Evolutionary conservation across 2,113 vertebrate genomes (phyloP).

Genomic region (Silurus meridionalis): DNA sequence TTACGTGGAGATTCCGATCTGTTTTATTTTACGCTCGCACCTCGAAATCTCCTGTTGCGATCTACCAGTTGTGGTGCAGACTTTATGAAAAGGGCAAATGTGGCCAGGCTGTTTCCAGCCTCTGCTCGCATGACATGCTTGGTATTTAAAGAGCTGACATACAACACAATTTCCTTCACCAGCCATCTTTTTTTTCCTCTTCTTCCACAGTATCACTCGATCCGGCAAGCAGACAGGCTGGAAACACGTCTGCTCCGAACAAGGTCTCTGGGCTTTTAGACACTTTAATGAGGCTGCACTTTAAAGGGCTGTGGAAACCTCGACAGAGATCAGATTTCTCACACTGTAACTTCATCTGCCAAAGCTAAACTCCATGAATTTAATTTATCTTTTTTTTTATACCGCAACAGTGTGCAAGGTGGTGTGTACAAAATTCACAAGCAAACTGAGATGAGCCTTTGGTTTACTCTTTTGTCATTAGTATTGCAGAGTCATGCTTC

Average conservation of each 20-base stretch:
- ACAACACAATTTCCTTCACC: constrained; percentile 44
- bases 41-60: constrained; percentile 7
- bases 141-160: constrained; percentile 51
- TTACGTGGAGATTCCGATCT: background rate
- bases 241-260: constrained; percentile 38
- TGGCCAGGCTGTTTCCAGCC: constrained; percentile 47
- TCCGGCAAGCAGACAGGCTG: constrained; percentile 31
- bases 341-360: background rate
- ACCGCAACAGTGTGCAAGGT: background rate
- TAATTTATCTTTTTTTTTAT: background rate
- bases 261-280: constrained; percentile 46
- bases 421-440: background rate
- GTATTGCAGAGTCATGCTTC: background rate
- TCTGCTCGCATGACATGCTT: constrained; percentile 47
- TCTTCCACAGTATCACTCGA: constrained; percentile 13
- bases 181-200: background rate
- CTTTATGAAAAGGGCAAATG: constrained; percentile 56
- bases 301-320: constrained; percentile 38
- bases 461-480: background rate
- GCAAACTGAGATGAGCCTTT: background rate
- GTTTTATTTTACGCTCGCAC: background rate
- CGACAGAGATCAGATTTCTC: constrained; percentile 21
- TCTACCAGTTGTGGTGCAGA: constrained; percentile 18
- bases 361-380: constrained; percentile 28
- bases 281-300: constrained; percentile 36